These are phyloP conservation scores for Mantis religiosa DNA, from an alignment of 2,888 invertebrate species.

Conservation along the genomic window DNA sequence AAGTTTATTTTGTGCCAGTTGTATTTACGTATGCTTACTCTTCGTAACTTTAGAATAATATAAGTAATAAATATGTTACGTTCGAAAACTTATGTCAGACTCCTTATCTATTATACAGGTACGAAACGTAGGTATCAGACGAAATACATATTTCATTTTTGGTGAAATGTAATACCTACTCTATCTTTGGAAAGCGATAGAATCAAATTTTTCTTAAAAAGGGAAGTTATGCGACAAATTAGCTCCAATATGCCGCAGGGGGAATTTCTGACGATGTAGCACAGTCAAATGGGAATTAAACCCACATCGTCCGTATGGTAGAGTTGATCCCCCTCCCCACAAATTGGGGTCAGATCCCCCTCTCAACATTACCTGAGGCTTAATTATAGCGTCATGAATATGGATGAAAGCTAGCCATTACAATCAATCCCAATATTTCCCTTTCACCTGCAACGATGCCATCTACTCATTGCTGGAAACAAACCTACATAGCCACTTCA, in stretches of 20 bases:
- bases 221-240: not conserved
- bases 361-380: not conserved
- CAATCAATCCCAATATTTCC: not conserved
- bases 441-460: not conserved
- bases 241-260: not conserved
- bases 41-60: no score
- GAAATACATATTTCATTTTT: no score
- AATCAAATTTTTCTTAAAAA: no score
- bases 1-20: no score
- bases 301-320: not conserved
- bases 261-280: not conserved
- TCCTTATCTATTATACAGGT: no score
- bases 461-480: not conserved
- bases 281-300: not conserved
- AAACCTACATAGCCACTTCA: not conserved
- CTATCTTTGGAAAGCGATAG: no score
- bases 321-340: not conserved
- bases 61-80: no score
- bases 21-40: no score
- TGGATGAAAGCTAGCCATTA: not conserved
- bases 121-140: no score
- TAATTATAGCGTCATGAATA: not conserved
- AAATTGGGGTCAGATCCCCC: not conserved
- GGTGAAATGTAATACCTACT: no score
- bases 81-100: no score